Conservation (phyloP, 1,140 invertebrate species). For the Formica exsecta region DNA sequence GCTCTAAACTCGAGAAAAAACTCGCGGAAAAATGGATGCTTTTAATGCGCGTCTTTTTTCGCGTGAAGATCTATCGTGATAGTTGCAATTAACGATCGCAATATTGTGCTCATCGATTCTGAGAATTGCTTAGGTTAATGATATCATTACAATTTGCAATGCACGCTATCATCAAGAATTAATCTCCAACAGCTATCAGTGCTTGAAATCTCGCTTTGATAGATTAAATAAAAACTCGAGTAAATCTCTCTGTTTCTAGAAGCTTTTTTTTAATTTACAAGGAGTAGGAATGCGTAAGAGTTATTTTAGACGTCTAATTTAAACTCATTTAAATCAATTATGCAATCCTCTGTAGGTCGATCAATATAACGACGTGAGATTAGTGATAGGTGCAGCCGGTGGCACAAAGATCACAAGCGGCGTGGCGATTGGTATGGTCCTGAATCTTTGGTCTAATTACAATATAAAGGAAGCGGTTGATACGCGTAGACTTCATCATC, state of each 20-base stretch:
- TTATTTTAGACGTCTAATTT: not conserved
- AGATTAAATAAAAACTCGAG: not conserved
- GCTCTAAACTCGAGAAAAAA: conserved; percentile 3
- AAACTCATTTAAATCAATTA: conserved; percentile 20
- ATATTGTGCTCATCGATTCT: conserved; percentile 25
- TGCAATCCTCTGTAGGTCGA: conserved; percentile 85
- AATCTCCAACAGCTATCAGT: not conserved
- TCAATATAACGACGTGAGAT: conserved; percentile 88
- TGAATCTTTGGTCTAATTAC: conserved; percentile 80
- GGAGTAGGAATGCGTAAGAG: not conserved
- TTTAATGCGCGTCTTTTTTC: not conserved
- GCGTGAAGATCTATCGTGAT: not conserved
- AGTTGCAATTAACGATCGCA: not conserved
- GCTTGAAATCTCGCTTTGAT: not conserved
- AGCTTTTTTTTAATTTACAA: not conserved
- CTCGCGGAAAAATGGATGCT: not conserved
- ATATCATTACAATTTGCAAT: conserved; percentile 43
- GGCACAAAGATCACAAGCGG: conserved; percentile 96
- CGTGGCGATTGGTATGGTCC: conserved; percentile 89
- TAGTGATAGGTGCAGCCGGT: conserved; percentile 95
- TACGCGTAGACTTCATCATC: conserved; percentile 82
- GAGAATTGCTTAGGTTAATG: conserved; percentile 36
- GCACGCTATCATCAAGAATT: conserved; percentile 26
- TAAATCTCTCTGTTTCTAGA: not conserved
- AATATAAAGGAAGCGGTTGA: conserved; percentile 82